Conservation (phyloP, 2,113 vertebrate genomes). For the Tachysurus fulvidraco region DNA sequence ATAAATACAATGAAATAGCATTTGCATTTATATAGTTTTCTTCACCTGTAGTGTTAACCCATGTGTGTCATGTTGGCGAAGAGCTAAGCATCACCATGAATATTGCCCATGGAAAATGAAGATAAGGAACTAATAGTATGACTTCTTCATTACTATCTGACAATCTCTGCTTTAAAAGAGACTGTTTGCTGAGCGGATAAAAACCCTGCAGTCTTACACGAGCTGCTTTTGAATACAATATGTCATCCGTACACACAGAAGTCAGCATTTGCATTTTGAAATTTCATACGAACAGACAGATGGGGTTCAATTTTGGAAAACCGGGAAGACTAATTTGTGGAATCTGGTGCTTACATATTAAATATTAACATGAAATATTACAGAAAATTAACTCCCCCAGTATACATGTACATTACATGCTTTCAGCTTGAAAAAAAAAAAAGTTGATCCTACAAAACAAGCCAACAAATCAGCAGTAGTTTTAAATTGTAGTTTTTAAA, state of each 20-base stretch:
- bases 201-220: conserved; percentile 47
- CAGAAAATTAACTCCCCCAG: background rate
- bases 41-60: conserved; percentile 58
- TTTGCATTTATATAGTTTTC: conserved; percentile 81
- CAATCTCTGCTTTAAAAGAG: conserved; percentile 61
- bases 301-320: conserved; percentile 1
- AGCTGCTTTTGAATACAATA: conserved; percentile 50
- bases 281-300: conserved; percentile 19
- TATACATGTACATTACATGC: conserved; percentile 18
- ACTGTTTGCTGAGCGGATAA: conserved; percentile 51
- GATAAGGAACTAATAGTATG: conserved; percentile 75
- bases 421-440: background rate
- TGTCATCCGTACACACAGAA: conserved; percentile 50
- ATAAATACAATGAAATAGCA: conserved; percentile 75
- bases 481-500: conserved; percentile 12
- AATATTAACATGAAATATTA: background rate
- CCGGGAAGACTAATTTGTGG: background rate
- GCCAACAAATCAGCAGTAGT: background rate
- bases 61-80: conserved; percentile 55
- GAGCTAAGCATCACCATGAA: conserved; percentile 68
- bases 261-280: conserved; percentile 21
- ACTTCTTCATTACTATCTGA: conserved; percentile 62
- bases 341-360: background rate
- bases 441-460: background rate
- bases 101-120: conserved; percentile 73